Evolutionary conservation across 2,113 vertebrate genomes (phyloP).

Genomic region (Takifugu flavidus): DNA sequence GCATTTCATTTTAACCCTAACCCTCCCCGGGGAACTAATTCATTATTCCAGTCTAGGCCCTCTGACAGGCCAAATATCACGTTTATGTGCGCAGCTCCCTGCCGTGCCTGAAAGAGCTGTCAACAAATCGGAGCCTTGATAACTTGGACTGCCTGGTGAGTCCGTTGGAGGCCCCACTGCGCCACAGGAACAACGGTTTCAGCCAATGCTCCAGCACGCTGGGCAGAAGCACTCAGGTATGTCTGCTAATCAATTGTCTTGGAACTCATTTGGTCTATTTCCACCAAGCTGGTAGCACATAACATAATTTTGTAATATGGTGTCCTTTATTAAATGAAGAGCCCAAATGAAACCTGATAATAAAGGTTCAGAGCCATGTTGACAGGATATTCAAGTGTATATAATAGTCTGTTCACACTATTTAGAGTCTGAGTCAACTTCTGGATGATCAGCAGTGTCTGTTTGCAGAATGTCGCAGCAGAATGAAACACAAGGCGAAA

Average conservation of each 20-base stretch:
- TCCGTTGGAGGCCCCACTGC: constrained; percentile 83
- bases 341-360: background rate
- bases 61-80: constrained; percentile 30
- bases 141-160: constrained; percentile 92
- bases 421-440: constrained; percentile 14
- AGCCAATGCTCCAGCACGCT: constrained; percentile 82
- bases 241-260: constrained; percentile 11
- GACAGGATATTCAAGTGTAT: constrained; percentile 26
- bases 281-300: background rate
- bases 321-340: background rate
- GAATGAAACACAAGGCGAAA: background rate
- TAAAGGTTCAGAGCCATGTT: background rate
- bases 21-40: constrained; percentile 24
- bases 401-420: constrained; percentile 6
- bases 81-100: constrained; percentile 66
- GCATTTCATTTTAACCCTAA: constrained; percentile 44
- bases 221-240: constrained; percentile 67
- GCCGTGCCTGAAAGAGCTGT: constrained; percentile 75
- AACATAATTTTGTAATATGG: background rate
- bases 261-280: background rate
- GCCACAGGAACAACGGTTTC: constrained; percentile 88
- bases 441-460: constrained; percentile 10
- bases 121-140: constrained; percentile 89
- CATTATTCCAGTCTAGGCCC: constrained; percentile 24
- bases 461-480: constrained; percentile 28